phyloP scores from a whole-genome alignment of 2,113 vertebrate species.

The Tragelaphus strepsiceros region DNA sequence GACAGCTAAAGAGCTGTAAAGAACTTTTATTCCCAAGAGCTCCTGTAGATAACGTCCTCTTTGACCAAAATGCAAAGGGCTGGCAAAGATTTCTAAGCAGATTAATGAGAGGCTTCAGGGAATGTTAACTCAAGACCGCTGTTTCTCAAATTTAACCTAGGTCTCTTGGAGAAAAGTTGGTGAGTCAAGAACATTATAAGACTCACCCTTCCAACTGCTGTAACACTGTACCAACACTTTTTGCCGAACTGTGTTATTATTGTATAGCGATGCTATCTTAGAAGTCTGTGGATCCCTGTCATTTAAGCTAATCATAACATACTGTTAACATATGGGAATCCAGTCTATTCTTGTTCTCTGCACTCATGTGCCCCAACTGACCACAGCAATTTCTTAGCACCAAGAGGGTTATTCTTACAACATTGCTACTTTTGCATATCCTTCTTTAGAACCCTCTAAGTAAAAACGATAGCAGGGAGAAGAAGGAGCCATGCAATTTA shows the following conservation, averaged over 20 bases:
- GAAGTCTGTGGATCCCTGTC: neutral
- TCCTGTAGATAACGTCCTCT: neutral
- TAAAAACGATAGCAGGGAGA: neutral
- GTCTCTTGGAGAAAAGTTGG: neutral
- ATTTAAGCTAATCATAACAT: constrained; percentile 37
- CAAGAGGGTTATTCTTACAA: neutral
- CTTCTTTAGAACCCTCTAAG: neutral
- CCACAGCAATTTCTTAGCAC: neutral
- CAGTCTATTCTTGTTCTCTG: neutral
- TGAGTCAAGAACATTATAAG: neutral
- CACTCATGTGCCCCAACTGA: neutral
- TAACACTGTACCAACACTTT: neutral
- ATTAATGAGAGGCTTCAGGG: neutral
- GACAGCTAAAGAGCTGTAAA: neutral
- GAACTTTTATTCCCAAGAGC: neutral
- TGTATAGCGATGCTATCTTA: neutral
- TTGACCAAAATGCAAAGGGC: neutral
- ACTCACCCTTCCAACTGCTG: neutral
- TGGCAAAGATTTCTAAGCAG: neutral
- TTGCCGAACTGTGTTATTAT: neutral
- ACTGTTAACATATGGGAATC: neutral
- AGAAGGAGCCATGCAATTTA: neutral
- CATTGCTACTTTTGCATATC: neutral
- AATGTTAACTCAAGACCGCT: neutral
- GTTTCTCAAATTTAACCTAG: neutral